These are phyloP conservation scores for Scrobipalpa atriplicella DNA, from an alignment of 2,888 invertebrate genomes.

Conservation along the genomic window DNA sequence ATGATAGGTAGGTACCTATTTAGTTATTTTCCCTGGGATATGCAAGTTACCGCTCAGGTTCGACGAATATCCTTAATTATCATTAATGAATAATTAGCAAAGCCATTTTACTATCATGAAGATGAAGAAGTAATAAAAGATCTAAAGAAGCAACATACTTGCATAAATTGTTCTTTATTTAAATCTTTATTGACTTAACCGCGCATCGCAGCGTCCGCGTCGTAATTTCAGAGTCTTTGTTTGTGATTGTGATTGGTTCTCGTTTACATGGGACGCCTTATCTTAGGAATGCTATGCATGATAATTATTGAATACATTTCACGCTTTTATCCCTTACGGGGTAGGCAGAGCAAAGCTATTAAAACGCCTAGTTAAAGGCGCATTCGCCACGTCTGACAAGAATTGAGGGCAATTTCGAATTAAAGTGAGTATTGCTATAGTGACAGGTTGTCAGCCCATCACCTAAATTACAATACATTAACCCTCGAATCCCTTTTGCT, in stretches of 20 bases:
- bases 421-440: no score
- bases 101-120: background rate
- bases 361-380: no score
- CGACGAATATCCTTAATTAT: background rate
- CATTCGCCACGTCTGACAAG: no score
- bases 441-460: no score
- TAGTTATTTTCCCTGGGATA: background rate
- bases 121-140: conserved; percentile 2
- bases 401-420: no score
- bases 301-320: no score
- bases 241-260: conserved; percentile 60
- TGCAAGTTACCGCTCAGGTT: background rate
- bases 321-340: no score
- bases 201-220: conserved; percentile 43
- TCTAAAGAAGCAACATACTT: conserved; percentile 1
- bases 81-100: background rate
- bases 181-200: conserved; percentile 47
- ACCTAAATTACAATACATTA: no score
- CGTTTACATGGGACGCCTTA: conserved; percentile 58
- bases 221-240: conserved; percentile 57
- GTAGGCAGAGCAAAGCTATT: no score
- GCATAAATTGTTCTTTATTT: background rate
- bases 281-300: conserved; percentile 67
- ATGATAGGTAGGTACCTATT: background rate
- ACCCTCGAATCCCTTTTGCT: no score